Conservation (phyloP, 2,113 vertebrate species). For the Octodon degus region DNA sequence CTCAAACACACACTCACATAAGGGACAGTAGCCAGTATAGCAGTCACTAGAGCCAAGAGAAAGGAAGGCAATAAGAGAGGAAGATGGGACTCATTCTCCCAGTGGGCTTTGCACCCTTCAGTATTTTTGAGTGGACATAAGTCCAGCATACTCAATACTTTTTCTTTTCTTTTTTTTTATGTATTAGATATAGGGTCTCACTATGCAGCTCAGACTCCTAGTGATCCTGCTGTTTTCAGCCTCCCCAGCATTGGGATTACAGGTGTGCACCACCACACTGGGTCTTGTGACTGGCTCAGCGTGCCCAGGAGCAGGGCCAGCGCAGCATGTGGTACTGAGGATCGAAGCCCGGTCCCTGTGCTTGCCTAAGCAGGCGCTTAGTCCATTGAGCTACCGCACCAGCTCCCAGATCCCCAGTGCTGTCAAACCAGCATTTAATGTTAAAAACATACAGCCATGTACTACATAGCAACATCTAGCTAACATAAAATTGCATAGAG, state of each 20-base stretch:
- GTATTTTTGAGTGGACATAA: slow-evolving; percentile 27
- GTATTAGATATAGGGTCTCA: too few relatives aligned
- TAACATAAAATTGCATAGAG: not conserved
- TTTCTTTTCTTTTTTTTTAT: too few relatives aligned
- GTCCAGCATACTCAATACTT: not conserved
- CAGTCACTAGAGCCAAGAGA: not conserved
- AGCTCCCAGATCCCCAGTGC: not conserved
- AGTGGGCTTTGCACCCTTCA: not conserved
- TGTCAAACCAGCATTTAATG: not conserved
- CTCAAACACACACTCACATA: fast-evolving
- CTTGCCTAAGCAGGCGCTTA: too few relatives aligned
- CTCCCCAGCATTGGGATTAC: too few relatives aligned
- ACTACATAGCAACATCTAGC: not conserved
- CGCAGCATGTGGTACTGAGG: too few relatives aligned
- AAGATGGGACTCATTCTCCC: not conserved
- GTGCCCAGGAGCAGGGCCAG: too few relatives aligned
- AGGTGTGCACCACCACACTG: too few relatives aligned
- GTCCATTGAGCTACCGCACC: too few relatives aligned
- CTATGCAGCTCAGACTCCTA: too few relatives aligned
- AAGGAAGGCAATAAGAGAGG: not conserved
- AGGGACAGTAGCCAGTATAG: not conserved
- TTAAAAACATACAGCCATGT: not conserved
- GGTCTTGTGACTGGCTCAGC: too few relatives aligned
- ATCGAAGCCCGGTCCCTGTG: too few relatives aligned
- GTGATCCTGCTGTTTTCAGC: too few relatives aligned